A percentile compares a stretch with the other conserved stretches of the same genome.
phyloP scores from a whole-genome alignment of 53 echinoderm and acorn worm species.

The Holothuria scabra region DNA sequence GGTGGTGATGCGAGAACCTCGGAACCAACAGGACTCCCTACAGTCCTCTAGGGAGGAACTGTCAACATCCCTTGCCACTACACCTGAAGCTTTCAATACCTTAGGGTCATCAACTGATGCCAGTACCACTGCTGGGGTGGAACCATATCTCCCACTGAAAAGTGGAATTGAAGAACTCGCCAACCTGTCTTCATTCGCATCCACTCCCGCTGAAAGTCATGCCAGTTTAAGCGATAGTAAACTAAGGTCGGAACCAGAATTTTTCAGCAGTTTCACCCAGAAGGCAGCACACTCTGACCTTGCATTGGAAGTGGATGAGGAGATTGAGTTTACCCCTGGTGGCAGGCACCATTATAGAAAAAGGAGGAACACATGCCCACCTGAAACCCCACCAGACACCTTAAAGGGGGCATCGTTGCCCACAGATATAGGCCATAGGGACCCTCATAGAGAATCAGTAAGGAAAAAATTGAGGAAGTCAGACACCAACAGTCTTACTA shows the following conservation, averaged over 20 bases:
- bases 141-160: not conserved
- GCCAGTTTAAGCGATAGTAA: not conserved
- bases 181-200: conserved; percentile 24
- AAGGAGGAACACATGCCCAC: conserved; percentile 26
- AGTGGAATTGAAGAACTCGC: conserved; percentile 13
- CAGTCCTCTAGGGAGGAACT: conserved; percentile 33
- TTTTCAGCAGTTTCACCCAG: not conserved
- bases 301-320: conserved; percentile 7
- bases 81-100: conserved; percentile 28
- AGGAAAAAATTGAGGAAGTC: not conserved
- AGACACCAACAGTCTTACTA: conserved; percentile 3
- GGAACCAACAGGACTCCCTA: conserved; percentile 31
- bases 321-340: conserved; percentile 19
- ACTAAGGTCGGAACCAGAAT: not conserved
- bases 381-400: conserved; percentile 24
- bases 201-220: conserved; percentile 29
- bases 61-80: conserved; percentile 23
- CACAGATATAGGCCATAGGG: not conserved
- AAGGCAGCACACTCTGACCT: not conserved
- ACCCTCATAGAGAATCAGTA: not conserved
- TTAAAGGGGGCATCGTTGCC: conserved; percentile 2
- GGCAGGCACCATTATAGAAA: conserved; percentile 28
- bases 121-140: not conserved
- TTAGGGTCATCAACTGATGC: conserved; percentile 10
- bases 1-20: conserved; percentile 32